Evolutionary conservation across 2,888 invertebrate species (phyloP), one percentile per base, ranked within the genome.

Genomic region (Cheilosia variabilis): DNA sequence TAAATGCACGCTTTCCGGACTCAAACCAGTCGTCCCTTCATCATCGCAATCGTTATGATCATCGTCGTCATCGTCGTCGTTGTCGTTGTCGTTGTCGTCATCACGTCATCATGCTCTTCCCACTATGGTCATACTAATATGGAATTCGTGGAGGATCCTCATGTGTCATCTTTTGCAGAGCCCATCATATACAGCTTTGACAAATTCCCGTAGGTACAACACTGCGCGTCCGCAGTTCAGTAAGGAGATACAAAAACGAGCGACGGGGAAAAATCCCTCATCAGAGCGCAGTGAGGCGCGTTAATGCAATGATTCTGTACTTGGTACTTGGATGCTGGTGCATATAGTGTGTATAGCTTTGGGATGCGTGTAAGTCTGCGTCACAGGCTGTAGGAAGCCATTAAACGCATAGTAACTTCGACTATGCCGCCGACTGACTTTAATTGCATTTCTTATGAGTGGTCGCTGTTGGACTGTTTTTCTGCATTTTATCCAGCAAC

Each of bases 361-460:
- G 10, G 47, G 73, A 75, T 79, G 81, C 66, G 79, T 83, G 69
- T 73, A 79, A 53, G 60, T 68, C 83, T 53, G 73, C 69, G 58
- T 65, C 68, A 45, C 63, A 62, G 68, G 60, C 71, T 68, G 45
- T 55, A 72, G 76, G 72, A 81, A 72, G 76, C 77, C 86, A 86
- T 86, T 86, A 86, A 86, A 86, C 63, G 86, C 76, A 77, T 50
- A 68, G 62, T 81, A 77, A 72, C 81, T 76, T 52, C 37, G 55
- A 53, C 81, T 71, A 81, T 76, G 65, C 63, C 89, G 88, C 89
- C 90, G 89, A 90, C 90, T 89, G 91, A 90, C 89, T 90, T 91
- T 90, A 91, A 90, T 90, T 91, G 91, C 90, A 90, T 90, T 90
- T 90, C 90, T 90, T 90, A 87, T 86, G 71, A 66, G 37, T 37